These are phyloP conservation scores for Nezara viridula DNA, from an alignment of 2,888 invertebrate species.

Conservation along the genomic window DNA sequence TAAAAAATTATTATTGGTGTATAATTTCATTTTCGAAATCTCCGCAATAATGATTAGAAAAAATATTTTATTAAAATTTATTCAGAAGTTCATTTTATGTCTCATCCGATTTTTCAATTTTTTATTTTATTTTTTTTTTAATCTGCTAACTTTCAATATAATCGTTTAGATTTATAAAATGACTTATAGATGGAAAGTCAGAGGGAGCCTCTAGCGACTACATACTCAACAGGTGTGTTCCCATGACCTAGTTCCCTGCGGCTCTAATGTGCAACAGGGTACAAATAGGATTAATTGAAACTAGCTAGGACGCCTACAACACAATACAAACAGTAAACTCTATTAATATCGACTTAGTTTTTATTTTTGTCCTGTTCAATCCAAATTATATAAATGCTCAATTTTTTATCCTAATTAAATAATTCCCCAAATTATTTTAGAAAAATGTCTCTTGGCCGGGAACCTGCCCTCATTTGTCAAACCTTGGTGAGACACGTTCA, in stretches of 20 bases:
- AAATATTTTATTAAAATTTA: too few species aligned
- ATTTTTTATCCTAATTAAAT: too few species aligned
- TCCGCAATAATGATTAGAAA: too few species aligned
- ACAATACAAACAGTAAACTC: neutral
- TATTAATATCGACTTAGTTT: neutral
- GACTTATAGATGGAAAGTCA: neutral
- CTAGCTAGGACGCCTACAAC: too few species aligned
- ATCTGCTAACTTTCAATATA: too few species aligned
- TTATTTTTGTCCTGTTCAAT: neutral
- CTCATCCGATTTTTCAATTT: too few species aligned
- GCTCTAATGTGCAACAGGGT: constrained; percentile 15
- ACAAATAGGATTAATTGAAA: constrained; percentile 22
- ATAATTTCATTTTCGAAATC: too few species aligned
- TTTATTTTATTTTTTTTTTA: too few species aligned
- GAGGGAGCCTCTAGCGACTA: neutral
- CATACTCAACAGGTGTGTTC: constrained; percentile 22
- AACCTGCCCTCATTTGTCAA: neutral
- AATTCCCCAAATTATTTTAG: neutral
- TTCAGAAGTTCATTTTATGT: too few species aligned
- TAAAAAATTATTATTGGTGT: too few species aligned
- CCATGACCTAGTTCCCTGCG: constrained; percentile 11
- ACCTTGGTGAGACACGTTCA: neutral
- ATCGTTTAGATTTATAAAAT: neutral
- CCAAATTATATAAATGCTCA: neutral
- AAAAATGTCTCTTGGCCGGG: neutral